Conservation (phyloP, 2,888 invertebrate genomes). For the Drosophila peninsularis region DNA sequence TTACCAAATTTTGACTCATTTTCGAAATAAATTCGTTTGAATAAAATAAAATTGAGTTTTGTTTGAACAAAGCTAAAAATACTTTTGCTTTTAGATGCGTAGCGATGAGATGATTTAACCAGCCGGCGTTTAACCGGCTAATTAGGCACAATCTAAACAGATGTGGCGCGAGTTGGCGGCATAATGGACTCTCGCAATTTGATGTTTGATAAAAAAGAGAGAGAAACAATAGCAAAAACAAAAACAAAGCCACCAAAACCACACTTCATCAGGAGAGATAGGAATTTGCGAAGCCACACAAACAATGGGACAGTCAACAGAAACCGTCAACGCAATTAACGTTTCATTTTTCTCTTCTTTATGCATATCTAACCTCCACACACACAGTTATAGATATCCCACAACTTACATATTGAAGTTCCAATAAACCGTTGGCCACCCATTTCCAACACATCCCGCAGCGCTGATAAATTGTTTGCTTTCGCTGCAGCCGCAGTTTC, state of each 20-base stretch:
- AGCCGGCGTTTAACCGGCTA: constrained; percentile 6
- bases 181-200: constrained; percentile 4
- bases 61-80: neutral
- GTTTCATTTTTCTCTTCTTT: constrained; percentile 28
- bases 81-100: neutral
- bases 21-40: neutral
- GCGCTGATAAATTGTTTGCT: constrained; percentile 44
- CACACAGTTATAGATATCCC: neutral
- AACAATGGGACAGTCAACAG: constrained; percentile 43
- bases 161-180: neutral
- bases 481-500: constrained; percentile 34
- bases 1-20: constrained; percentile 27
- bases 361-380: constrained; percentile 19
- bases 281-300: constrained; percentile 36
- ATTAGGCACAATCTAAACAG: constrained; percentile 19
- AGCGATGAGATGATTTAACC: constrained; percentile 3
- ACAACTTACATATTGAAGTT: constrained; percentile 4
- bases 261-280: constrained; percentile 21
- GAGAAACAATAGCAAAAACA: constrained; percentile 12
- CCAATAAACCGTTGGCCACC: constrained; percentile 18
- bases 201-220: constrained; percentile 5
- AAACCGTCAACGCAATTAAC: constrained; percentile 60
- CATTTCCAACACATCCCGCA: constrained; percentile 24
- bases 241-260: constrained; percentile 12
- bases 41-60: neutral